Evolutionary conservation across 2,888 invertebrate species (phyloP).

Genomic region (Chironomus tentans): DNA sequence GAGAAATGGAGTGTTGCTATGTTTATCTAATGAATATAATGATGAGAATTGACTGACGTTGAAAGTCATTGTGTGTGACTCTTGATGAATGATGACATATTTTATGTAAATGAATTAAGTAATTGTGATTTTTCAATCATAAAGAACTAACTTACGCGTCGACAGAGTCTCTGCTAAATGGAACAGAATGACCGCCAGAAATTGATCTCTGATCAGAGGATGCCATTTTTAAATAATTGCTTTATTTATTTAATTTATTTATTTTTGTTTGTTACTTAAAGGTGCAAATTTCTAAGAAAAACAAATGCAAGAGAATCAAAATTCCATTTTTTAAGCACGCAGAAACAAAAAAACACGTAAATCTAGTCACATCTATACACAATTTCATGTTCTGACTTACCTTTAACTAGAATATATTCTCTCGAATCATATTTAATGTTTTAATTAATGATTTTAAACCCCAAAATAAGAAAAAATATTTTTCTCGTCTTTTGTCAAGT

Average conservation of each 20-base stretch:
- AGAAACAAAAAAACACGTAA: background rate
- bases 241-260: background rate
- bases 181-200: constrained; percentile 1
- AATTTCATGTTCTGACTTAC: background rate
- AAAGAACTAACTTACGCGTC: constrained; percentile 18
- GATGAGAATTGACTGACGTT: too few relatives aligned
- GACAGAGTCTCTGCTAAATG: background rate
- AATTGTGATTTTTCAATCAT: too few relatives aligned
- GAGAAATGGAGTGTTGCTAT: background rate
- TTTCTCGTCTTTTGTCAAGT: background rate
- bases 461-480: background rate
- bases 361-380: too few relatives aligned
- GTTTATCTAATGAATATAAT: background rate
- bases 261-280: background rate
- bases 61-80: background rate
- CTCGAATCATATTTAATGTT: background rate
- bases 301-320: background rate
- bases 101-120: too few relatives aligned
- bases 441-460: background rate
- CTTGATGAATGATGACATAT: background rate
- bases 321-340: background rate
- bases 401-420: background rate
- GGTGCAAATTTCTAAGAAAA: background rate
- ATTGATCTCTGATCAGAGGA: constrained; percentile 10
- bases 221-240: constrained; percentile 3